A percentile compares a stretch with the other conserved stretches of the same genome.
phyloP scores from a whole-genome alignment of 2,113 vertebrate species.

The Patagioenas fasciata region DNA sequence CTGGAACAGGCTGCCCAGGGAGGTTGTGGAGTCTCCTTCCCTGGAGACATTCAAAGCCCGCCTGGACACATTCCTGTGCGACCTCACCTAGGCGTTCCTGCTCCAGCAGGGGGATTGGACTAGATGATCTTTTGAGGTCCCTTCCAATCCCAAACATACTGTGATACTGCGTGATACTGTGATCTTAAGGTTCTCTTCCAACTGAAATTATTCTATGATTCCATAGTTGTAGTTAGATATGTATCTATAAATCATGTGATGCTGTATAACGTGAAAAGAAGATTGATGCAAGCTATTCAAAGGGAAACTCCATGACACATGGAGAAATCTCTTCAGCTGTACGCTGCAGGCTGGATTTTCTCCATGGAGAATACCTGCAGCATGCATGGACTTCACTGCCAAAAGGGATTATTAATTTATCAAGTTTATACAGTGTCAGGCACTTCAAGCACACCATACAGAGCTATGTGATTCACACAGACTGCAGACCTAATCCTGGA shows the following conservation, averaged over 20 bases:
- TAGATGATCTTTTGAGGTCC: no score
- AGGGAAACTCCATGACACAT: not conserved
- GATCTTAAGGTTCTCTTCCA: no score
- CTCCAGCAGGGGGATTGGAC: no score
- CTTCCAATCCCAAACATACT: no score
- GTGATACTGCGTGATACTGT: no score
- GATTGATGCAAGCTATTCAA: not conserved
- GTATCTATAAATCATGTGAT: not conserved
- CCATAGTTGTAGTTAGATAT: not conserved
- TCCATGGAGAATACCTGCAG: not conserved
- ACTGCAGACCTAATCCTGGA: not conserved
- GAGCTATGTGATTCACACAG: not conserved
- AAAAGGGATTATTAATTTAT: not conserved
- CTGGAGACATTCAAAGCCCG: no score
- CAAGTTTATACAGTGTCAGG: fast-evolving
- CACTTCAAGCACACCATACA: not conserved
- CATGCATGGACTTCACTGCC: not conserved
- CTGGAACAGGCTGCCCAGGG: no score
- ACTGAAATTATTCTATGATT: no score
- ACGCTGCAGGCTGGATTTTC: not conserved
- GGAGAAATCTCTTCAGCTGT: not conserved
- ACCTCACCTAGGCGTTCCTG: no score
- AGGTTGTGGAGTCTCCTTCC: no score
- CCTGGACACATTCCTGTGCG: no score
- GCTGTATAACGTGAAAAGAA: not conserved